phyloP scores from a whole-genome alignment of 2,113 vertebrate species.

The Grantiella picta region DNA sequence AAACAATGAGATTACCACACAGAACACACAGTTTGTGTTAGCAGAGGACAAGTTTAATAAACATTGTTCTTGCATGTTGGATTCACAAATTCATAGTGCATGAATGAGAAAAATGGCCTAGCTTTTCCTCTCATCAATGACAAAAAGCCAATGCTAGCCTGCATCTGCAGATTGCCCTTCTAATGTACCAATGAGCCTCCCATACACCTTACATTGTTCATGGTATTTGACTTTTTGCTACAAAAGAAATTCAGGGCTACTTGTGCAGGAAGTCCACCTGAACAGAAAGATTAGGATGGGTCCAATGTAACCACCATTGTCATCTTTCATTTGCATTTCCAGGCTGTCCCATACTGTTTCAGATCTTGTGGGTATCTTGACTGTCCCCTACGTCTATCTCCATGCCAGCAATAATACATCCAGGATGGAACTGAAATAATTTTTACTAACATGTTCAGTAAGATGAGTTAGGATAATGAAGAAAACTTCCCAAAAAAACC shows the following conservation, averaged over 20 bases:
- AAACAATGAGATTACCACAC: not conserved
- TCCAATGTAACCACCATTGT: not conserved
- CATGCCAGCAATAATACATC: not conserved
- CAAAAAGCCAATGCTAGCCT: not conserved
- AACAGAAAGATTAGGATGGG: not conserved
- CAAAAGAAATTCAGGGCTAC: not conserved
- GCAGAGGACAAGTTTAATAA: constrained; percentile 18
- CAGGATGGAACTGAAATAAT: not conserved
- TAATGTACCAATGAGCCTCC: accelerated
- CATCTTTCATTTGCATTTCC: not conserved
- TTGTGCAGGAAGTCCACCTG: not conserved
- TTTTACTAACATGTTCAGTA: not conserved
- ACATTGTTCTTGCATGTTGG: not conserved
- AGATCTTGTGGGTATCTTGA: not conserved
- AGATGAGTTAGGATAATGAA: not conserved
- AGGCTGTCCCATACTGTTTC: not conserved
- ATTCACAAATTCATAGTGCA: not conserved
- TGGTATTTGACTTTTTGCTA: not conserved
- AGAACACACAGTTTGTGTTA: not conserved
- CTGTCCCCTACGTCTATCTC: accelerated
- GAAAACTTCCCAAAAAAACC: not conserved
- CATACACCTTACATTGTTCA: not conserved
- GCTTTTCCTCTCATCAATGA: not conserved
- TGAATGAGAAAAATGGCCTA: accelerated
- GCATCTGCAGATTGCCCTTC: not conserved